Evolutionary conservation across 2,797 vertebrate species (phyloP).

Genomic region (Thaleichthys pacificus): DNA sequence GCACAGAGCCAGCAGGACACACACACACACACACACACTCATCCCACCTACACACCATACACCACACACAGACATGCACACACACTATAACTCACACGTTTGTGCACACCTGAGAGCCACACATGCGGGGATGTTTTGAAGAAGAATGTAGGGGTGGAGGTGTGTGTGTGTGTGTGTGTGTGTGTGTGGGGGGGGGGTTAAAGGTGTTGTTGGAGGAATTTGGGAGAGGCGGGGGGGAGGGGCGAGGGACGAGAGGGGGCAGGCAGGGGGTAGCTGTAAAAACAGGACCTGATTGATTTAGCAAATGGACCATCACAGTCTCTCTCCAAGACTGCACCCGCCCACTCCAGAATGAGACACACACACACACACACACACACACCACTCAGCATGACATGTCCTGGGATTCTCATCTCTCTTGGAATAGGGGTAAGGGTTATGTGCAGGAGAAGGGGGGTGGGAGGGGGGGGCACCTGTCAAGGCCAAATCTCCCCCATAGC

Average conservation of each 20-base stretch:
- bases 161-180: constrained; percentile 20
- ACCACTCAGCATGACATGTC: constrained; percentile 58
- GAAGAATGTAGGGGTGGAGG: constrained; percentile 54
- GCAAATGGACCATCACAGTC: constrained; percentile 75
- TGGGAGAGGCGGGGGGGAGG: constrained; percentile 43
- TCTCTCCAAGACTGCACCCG: constrained; percentile 29
- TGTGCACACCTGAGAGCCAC: constrained; percentile 67
- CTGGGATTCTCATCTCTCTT: constrained; percentile 76
- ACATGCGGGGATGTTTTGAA: constrained; percentile 50
- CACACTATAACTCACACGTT: constrained; percentile 4
- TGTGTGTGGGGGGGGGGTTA: constrained; percentile 50
- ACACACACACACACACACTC: background rate
- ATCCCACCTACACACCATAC: background rate
- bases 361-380: constrained; percentile 24
- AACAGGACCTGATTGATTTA: constrained; percentile 84
- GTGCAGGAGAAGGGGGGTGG: constrained; percentile 28
- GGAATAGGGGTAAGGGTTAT: constrained; percentile 41
- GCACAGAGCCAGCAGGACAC: constrained; percentile 33
- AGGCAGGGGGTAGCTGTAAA: constrained; percentile 69
- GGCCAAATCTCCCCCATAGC: constrained; percentile 10
- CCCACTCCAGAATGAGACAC: constrained; percentile 13
- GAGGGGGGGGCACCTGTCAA: constrained; percentile 10
- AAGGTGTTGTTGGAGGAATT: constrained; percentile 51
- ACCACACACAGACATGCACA: constrained; percentile 19
- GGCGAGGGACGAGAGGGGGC: background rate